Percentiles rank a stretch among this genome's conserved stretches.
phyloP scores from a whole-genome alignment of 2,113 vertebrate species.

The Pao palembangensis region DNA sequence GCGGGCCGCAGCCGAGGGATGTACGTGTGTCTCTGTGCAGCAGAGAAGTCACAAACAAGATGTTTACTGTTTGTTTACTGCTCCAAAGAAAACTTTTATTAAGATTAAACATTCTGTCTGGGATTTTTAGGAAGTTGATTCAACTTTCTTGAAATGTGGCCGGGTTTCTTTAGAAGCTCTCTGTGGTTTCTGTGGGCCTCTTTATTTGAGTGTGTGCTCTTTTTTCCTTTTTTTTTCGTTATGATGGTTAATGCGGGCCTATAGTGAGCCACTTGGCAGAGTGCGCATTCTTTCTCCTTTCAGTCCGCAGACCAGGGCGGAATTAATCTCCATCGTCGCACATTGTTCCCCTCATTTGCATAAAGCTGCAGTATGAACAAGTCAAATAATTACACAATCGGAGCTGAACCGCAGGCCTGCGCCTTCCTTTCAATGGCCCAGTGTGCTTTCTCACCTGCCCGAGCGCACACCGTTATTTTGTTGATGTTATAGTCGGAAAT shows the following conservation, averaged over 20 bases:
- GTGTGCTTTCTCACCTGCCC: slow-evolving; percentile 61
- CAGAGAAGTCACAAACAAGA: neutral
- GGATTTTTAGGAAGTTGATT: no score
- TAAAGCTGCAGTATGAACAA: slow-evolving; percentile 91
- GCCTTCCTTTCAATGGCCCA: slow-evolving; percentile 59
- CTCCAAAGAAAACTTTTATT: no score
- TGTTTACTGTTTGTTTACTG: neutral
- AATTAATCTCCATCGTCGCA: slow-evolving; percentile 77
- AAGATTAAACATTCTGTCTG: no score
- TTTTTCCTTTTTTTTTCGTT: slow-evolving; percentile 4
- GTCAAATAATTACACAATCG: slow-evolving; percentile 88
- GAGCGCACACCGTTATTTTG: slow-evolving; percentile 57
- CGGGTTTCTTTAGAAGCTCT: slow-evolving; percentile 10
- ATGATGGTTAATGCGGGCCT: slow-evolving; percentile 45
- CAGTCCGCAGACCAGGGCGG: slow-evolving; percentile 79
- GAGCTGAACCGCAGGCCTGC: slow-evolving; percentile 68
- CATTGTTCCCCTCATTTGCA: slow-evolving; percentile 90
- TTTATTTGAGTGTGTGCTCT: slow-evolving; percentile 14
- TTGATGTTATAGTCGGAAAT: neutral
- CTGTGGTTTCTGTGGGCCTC: slow-evolving; percentile 9
- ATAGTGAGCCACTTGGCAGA: slow-evolving; percentile 71
- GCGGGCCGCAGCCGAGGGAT: slow-evolving; percentile 47
- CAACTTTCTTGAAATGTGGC: no score
- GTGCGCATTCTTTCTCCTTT: slow-evolving; percentile 73
- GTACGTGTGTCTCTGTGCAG: neutral